Base-by-base conservation (phyloP, 2,888 invertebrate genomes). In the Mythimna lalbum region DNA sequence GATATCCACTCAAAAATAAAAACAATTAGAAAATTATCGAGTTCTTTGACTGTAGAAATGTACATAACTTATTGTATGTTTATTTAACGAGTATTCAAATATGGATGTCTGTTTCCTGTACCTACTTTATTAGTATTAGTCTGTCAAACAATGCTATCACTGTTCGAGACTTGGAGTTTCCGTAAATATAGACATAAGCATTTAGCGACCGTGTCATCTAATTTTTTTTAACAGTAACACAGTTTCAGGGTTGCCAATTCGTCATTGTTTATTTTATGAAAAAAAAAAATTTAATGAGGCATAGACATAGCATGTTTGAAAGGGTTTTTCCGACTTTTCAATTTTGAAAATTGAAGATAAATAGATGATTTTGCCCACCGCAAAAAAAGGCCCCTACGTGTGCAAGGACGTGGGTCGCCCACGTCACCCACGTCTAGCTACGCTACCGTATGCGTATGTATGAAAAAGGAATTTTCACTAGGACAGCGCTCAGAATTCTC, bases 81-180 rank as follows among this genome's bases (percentile, higher is more conserved):
- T 76, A 27, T 47, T 64, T 63, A 59, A 63, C 27, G 36, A 76
- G 27, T 19, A 19, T 17, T 31, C 31, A 31, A 4, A 6, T n/a
- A 23, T 17, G 21, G n/a, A 14, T 23, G 60, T 53, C n/a, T 49
- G 27, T 55, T 63, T 47, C 43, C 39, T 43, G 19, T 75, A 49
- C 1, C 5, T 50, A 23, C 19, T 61, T 56, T 67, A 74, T 69
- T 80, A 65, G 31, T 61, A 47, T 52, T 59, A 47, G 50, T 52
- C 43, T 69, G 64, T 59, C 36, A 67, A 78, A 86, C 83, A 86
- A 81, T 71, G 77, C 72, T 81, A 80, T 82, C 81, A 78, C 73
- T 75, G 74, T 81, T 56, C 23, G 52, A 64, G 36, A 57, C 12
- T 81, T 33, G 3, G 43, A 39, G n/a, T 27, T 9, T 9, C 52